These are phyloP conservation scores for Ornithoptera alexandrae DNA, from an alignment of 2,888 invertebrate genomes.

Conservation along the genomic window DNA sequence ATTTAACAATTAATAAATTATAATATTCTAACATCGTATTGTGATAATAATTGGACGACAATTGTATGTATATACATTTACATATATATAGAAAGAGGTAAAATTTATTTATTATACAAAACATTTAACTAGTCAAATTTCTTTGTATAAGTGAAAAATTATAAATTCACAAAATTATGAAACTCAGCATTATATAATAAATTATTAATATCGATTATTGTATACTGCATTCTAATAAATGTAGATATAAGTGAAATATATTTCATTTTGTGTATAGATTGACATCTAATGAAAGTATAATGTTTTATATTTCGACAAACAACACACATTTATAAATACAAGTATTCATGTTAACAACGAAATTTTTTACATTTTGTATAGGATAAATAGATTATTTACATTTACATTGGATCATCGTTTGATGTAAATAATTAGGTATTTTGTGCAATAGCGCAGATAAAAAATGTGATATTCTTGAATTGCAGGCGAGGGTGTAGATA, in stretches of 20 bases:
- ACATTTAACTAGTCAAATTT: conserved; percentile 1
- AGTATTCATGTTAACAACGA: conserved; percentile 4
- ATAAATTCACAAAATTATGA: not conserved
- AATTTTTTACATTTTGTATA: not conserved
- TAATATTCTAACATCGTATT: conserved; percentile 15
- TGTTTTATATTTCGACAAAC: not conserved
- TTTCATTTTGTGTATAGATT: conserved; percentile 18
- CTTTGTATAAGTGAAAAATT: conserved; percentile 6
- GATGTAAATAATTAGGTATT: not conserved
- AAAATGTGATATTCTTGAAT: too few species aligned
- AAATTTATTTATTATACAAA: conserved; percentile 8
- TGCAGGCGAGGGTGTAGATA: too few species aligned
- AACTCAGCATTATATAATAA: not conserved
- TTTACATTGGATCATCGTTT: not conserved
- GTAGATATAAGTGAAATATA: conserved; percentile 4
- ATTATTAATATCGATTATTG: not conserved
- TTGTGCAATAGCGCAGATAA: too few species aligned
- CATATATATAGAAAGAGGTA: conserved; percentile 5
- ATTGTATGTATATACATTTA: not conserved
- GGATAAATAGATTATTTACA: not conserved
- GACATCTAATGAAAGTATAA: conserved; percentile 4
- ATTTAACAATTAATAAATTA: conserved; percentile 17
- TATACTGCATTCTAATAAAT: not conserved
- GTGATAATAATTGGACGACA: conserved; percentile 22
- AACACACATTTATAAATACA: conserved; percentile 1